phyloP scores from a whole-genome alignment of 2,888 invertebrate genomes.

The Tortricodes alternella region DNA sequence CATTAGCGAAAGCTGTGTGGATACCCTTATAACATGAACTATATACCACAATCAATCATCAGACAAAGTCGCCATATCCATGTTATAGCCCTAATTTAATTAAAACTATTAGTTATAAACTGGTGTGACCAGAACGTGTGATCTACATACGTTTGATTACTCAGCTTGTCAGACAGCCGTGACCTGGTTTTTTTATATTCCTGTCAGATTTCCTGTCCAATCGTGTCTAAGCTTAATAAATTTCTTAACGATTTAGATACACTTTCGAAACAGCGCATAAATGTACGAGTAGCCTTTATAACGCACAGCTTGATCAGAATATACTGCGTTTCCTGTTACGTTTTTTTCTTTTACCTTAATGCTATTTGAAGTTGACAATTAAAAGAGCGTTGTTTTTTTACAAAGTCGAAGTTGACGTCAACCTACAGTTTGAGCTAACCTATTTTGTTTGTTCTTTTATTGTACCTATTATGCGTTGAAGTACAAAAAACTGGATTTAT shows the following conservation, averaged over 20 bases:
- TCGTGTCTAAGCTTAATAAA: constrained; percentile 65
- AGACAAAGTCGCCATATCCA: neutral
- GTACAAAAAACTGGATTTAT: too few relatives aligned
- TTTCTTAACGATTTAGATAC: constrained; percentile 62
- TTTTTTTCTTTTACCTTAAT: too few relatives aligned
- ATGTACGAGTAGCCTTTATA: too few relatives aligned
- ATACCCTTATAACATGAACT: neutral
- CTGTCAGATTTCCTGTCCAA: constrained; percentile 70
- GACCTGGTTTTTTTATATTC: constrained; percentile 71
- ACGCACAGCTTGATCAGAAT: too few relatives aligned
- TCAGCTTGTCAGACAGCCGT: constrained; percentile 64
- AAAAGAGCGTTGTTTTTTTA: too few relatives aligned
- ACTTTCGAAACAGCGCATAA: constrained; percentile 63
- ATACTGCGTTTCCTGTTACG: too few relatives aligned
- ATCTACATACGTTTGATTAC: constrained; percentile 30
- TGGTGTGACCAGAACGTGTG: constrained; percentile 10
- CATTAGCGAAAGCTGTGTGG: too few relatives aligned
- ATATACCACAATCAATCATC: neutral
- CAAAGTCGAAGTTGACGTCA: too few relatives aligned
- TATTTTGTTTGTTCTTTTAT: too few relatives aligned
- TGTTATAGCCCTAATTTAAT: constrained; percentile 16
- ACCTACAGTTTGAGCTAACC: too few relatives aligned
- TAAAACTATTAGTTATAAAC: constrained; percentile 2
- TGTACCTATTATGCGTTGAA: too few relatives aligned
- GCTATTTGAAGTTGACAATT: too few relatives aligned